Conservation (phyloP, 2,113 vertebrate genomes). For the Paraplagusia blochii region DNA sequence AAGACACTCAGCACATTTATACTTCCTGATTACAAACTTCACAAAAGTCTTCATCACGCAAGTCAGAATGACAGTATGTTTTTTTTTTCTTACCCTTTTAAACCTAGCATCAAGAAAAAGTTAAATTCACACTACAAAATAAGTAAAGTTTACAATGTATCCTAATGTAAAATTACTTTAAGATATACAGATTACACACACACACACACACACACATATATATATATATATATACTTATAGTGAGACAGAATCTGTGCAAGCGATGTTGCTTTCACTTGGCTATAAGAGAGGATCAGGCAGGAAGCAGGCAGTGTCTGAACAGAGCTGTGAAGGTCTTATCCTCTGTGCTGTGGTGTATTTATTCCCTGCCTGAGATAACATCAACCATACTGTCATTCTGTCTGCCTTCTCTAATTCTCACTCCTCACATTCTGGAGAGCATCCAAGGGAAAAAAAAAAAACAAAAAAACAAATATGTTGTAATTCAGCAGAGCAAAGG, state of each 20-base stretch:
- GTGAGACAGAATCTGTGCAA: background rate
- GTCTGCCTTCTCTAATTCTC: conserved; percentile 43
- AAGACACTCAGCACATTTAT: no score
- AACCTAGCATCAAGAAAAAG: no score
- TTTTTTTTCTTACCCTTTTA: no score
- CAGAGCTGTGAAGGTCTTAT: conserved; percentile 35
- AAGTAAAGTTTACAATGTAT: no score
- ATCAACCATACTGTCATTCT: conserved; percentile 24
- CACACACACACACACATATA: no score
- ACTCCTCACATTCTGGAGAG: conserved; percentile 31
- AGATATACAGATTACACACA: no score
- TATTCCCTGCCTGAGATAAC: conserved; percentile 39
- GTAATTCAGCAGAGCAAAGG: conserved; percentile 10
- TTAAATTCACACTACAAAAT: no score
- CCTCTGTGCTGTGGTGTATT: conserved; percentile 24
- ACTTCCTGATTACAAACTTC: no score
- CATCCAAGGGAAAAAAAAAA: conserved; percentile 12
- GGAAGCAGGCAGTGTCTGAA: conserved; percentile 26
- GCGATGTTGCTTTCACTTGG: conserved; percentile 15
- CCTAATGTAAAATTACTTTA: no score
- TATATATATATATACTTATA: background rate
- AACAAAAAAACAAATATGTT: background rate
- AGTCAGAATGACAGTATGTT: no score
- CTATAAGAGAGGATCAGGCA: conserved; percentile 28
- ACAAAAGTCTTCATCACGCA: no score